phyloP scores from a whole-genome alignment of 2,113 vertebrate genomes.

The Platycercus adscitus region DNA sequence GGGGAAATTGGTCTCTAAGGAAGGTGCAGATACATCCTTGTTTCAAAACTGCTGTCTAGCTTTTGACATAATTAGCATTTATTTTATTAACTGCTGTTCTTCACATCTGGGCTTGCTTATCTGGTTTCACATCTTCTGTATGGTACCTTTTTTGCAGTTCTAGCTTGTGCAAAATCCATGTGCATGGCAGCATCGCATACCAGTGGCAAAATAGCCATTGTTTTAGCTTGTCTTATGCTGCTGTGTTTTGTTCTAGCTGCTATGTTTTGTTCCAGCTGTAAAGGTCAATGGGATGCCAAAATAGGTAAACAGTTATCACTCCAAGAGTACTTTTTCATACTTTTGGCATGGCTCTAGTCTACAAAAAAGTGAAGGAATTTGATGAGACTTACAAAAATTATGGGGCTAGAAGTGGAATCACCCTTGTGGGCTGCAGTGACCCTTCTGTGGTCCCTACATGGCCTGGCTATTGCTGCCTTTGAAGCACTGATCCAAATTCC shows the following conservation, averaged over 20 bases:
- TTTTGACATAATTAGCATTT: background rate
- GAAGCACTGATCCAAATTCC: background rate
- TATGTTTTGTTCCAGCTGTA: background rate
- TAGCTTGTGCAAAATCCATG: background rate
- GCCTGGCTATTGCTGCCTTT: background rate
- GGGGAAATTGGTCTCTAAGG: background rate
- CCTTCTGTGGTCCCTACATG: fast-evolving
- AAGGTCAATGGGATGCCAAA: background rate
- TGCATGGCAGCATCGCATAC: fast-evolving
- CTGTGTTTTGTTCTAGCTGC: background rate
- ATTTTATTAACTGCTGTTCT: background rate
- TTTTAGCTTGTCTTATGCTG: background rate
- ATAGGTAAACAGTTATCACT: background rate
- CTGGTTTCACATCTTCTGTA: background rate
- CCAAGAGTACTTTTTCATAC: background rate
- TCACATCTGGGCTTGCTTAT: background rate
- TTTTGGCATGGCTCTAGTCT: background rate
- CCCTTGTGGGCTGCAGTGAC: fast-evolving
- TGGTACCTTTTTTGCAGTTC: background rate
- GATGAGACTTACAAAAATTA: background rate
- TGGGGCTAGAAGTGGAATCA: background rate
- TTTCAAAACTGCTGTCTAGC: background rate
- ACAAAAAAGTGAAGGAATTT: background rate
- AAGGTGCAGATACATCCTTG: background rate
- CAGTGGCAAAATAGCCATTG: background rate